These are phyloP conservation scores for Lucinisca nassula DNA, from an alignment of 2,888 invertebrate species.

Conservation along the genomic window DNA sequence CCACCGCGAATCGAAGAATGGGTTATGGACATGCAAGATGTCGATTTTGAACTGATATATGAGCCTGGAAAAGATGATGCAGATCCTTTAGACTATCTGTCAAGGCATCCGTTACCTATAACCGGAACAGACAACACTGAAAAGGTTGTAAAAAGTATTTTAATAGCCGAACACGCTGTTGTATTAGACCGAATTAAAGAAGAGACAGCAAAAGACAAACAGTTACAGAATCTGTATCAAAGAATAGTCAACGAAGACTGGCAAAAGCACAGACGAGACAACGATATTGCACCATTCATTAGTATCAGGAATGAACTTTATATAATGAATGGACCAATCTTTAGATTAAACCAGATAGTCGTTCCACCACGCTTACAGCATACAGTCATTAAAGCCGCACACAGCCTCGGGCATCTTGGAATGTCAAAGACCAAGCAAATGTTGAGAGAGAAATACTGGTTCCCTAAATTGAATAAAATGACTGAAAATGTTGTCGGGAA, in stretches of 20 bases:
- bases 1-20: constrained; percentile 45
- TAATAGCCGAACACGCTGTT: not conserved
- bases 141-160: not conserved
- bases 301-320: no score
- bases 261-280: no score
- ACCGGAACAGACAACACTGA: no score
- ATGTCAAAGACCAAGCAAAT: constrained; percentile 16
- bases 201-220: not conserved
- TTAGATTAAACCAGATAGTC: no score
- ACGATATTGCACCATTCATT: no score
- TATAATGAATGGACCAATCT: constrained; percentile 3
- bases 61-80: constrained; percentile 47
- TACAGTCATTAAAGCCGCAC: constrained; percentile 4
- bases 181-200: not conserved
- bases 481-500: constrained; percentile 11
- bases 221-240: not conserved
- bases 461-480: no score
- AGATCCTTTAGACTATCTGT: no score
- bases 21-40: constrained; percentile 42
- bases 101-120: no score
- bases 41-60: constrained; percentile 45
- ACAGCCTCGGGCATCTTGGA: not conserved
- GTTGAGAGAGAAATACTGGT: not conserved
- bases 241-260: no score
- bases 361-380: constrained; percentile 4